Evolutionary conservation across 2,888 invertebrate species (phyloP), one percentile per base, ranked within the genome.

Genomic region (Helleia helle): DNA sequence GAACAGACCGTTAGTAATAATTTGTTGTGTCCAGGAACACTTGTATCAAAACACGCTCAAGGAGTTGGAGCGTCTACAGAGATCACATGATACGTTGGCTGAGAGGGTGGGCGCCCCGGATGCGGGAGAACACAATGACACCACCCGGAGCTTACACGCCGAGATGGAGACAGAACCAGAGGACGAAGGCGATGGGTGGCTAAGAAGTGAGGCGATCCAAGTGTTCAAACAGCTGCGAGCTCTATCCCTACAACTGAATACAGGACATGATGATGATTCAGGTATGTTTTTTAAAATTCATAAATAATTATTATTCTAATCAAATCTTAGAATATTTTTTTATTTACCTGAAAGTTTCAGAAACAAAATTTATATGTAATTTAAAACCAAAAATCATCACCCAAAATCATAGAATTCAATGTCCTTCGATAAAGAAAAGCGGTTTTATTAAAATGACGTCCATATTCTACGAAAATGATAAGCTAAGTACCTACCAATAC

Each of bases 151-250:
- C 13, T 87, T 97, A 44, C 93, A 94, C 64, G 94, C 93, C 51
- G 96, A 97, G 87, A 93, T 97, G 91, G 95, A 96, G 69, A 89
- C 92, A 38, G 92, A 92, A 45, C 89, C 88, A 1, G 87, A 86
- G 31, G 77, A 74, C 43, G 62, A 73, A 39, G 87, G 86, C n/a
- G 86, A 88, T 34, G 63, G 81, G 63, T 86, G 91, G 87, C 79
- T 88, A 77, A 69, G 88, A 52, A 84, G 85, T 34, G 91, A 91
- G 55, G 90, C 90, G 29, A 87, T 90, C 43, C 88, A 90, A 31
- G 91, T 91, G 12, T 91, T 90, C 61, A 90, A 93, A 56, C 90
- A 93, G 66, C 77, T 94, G 47, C 85, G 92, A 54, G 86, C 91
- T 38, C 74, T 93, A 45, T 91, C 92, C 47, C 87, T 91, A 51